These are phyloP conservation scores for Junco hyemalis DNA, from an alignment of 2,113 vertebrate genomes.

Conservation along the genomic window DNA sequence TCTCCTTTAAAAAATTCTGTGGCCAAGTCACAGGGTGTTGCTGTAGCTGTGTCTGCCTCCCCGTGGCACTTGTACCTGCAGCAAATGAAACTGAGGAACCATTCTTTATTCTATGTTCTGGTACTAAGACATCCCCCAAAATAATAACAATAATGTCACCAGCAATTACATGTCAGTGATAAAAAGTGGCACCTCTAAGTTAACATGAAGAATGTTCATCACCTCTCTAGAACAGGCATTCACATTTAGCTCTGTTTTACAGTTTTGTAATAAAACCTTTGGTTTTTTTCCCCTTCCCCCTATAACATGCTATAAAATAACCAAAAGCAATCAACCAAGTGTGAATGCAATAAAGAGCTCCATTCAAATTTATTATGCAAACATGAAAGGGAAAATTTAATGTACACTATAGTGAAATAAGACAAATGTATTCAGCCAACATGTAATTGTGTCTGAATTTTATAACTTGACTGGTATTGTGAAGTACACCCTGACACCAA, in stretches of 20 bases:
- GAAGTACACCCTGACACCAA: background rate
- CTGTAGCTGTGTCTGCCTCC: background rate
- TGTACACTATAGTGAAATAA: background rate
- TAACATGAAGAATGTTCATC: background rate
- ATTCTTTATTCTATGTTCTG: background rate
- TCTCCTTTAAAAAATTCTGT: background rate
- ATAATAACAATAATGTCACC: background rate
- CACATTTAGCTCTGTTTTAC: background rate
- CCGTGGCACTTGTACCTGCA: background rate
- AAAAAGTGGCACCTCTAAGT: background rate
- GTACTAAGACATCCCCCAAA: background rate
- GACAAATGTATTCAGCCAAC: background rate
- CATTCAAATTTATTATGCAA: conserved; percentile 13
- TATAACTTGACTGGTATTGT: background rate
- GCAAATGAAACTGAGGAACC: background rate
- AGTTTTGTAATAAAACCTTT: background rate
- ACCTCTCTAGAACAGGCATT: background rate
- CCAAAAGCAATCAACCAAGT: background rate
- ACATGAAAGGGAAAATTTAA: conserved; percentile 16
- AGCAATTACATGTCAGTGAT: background rate
- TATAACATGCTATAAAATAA: background rate
- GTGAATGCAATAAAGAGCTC: background rate
- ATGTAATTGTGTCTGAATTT: background rate
- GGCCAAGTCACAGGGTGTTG: background rate
- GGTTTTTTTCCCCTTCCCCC: background rate